Conservation (phyloP, 2,113 vertebrate species). For the Hucho hucho region DNA sequence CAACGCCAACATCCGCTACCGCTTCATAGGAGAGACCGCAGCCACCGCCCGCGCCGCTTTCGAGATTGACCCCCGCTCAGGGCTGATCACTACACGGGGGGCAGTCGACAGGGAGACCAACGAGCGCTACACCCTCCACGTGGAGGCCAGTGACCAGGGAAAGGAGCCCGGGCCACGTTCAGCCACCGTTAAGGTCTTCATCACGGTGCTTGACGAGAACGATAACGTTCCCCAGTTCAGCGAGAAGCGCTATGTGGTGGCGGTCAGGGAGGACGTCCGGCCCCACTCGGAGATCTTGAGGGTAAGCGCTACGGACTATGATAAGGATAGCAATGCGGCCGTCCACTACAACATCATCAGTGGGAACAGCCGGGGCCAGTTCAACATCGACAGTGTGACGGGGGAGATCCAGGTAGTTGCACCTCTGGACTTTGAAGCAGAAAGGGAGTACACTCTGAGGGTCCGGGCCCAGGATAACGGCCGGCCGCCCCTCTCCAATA, state of each 20-base stretch:
- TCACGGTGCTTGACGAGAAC: slow-evolving; percentile 95
- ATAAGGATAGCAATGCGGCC: slow-evolving; percentile 91
- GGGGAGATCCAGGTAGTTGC: slow-evolving; percentile 95
- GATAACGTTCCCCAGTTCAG: slow-evolving; percentile 97
- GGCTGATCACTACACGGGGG: slow-evolving; percentile 93
- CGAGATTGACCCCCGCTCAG: slow-evolving; percentile 91
- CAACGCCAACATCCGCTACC: slow-evolving; percentile 95
- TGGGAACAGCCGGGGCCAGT: slow-evolving; percentile 94
- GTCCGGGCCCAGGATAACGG: slow-evolving; percentile 94
- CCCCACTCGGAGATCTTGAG: slow-evolving; percentile 90
- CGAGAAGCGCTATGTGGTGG: slow-evolving; percentile 94
- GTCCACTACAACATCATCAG: slow-evolving; percentile 98
- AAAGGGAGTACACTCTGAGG: slow-evolving; percentile 89
- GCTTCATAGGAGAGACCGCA: slow-evolving; percentile 85
- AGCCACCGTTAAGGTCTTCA: slow-evolving; percentile 88
- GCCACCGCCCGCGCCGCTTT: slow-evolving; percentile 76
- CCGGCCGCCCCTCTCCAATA: slow-evolving; percentile 94
- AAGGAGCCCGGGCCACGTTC: slow-evolving; percentile 90
- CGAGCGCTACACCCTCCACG: slow-evolving; percentile 90
- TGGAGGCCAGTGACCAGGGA: slow-evolving; percentile 94
- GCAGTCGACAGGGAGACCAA: slow-evolving; percentile 89
- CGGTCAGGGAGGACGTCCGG: slow-evolving; percentile 90
- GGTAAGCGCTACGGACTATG: slow-evolving; percentile 86
- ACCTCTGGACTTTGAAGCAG: slow-evolving; percentile 90
- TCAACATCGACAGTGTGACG: slow-evolving; percentile 92